Conservation (phyloP, 2,113 vertebrate genomes). For the Aptenodytes forsteri region DNA sequence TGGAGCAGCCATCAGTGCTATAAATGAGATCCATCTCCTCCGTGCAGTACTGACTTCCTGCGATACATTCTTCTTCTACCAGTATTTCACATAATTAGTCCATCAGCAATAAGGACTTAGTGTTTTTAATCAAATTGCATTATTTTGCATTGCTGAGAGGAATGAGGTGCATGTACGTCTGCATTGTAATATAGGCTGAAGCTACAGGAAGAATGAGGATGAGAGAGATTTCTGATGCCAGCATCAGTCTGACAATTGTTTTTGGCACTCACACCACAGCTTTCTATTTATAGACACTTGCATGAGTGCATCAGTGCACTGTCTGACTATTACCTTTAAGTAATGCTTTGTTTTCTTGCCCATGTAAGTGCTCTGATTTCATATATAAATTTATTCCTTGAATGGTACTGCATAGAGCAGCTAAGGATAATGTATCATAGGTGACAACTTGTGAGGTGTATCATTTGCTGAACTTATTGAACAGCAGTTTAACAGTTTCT, state of each 20-base stretch:
- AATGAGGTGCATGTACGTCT: rapidly evolving
- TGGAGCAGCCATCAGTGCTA: background rate
- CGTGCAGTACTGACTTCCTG: rapidly evolving
- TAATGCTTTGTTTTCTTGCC: background rate
- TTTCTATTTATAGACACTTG: background rate
- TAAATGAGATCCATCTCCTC: rapidly evolving
- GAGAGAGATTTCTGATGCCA: background rate
- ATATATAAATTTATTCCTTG: background rate
- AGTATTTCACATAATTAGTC: background rate
- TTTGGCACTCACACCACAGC: background rate
- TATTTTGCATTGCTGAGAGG: background rate
- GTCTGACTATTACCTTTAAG: background rate
- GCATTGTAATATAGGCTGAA: background rate
- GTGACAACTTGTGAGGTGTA: background rate
- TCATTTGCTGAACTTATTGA: background rate
- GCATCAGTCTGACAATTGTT: background rate
- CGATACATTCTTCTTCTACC: background rate
- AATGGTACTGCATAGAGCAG: background rate
- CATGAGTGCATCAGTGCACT: background rate
- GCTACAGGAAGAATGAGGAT: background rate
- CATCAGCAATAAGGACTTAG: background rate
- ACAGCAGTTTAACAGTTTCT: background rate
- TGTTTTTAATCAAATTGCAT: rapidly evolving
- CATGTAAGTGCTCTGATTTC: background rate
- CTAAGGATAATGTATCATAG: background rate